Conservation (phyloP, 2,888 invertebrate species). For the Furcula furcula region DNA sequence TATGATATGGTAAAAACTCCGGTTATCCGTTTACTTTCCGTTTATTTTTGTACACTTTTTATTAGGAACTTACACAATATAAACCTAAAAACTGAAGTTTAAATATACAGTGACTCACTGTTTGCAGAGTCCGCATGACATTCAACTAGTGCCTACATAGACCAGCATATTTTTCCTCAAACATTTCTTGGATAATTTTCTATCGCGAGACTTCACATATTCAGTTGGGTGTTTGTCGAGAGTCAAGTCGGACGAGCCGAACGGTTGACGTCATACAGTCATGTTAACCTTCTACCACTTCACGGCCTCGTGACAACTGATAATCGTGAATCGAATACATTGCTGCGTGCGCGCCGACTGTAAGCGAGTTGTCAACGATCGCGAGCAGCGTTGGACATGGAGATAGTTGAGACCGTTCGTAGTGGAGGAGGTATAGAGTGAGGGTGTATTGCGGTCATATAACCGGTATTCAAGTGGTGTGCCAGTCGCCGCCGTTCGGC, state of each 20-base stretch:
- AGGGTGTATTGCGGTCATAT: conserved; percentile 78
- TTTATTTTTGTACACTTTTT: not conserved
- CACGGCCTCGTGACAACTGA: conserved; percentile 35
- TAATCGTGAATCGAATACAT: conserved; percentile 38
- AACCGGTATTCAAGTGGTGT: conserved; percentile 77
- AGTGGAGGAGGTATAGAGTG: conserved; percentile 46
- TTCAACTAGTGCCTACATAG: conserved; percentile 9
- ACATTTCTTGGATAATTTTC: conserved; percentile 58
- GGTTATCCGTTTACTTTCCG: not conserved
- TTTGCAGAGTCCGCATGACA: conserved; percentile 3
- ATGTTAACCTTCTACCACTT: conserved; percentile 64
- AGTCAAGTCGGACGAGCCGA: conserved; percentile 76
- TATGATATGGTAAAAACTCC: no score
- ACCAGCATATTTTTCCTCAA: conserved; percentile 50
- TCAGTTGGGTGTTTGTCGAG: conserved; percentile 67
- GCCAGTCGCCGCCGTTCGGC: conserved; percentile 66
- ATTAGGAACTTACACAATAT: not conserved
- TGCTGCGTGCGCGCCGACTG: conserved; percentile 36
- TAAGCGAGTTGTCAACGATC: conserved; percentile 20
- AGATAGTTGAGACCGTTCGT: conserved; percentile 32
- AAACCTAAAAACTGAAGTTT: not conserved
- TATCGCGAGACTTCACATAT: conserved; percentile 63
- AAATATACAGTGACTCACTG: conserved; percentile 11
- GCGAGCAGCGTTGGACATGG: conserved; percentile 50
- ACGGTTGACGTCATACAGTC: conserved; percentile 77